Percentiles rank a stretch among this genome's conserved stretches.
Evolutionary conservation across 2,113 vertebrate genomes (phyloP).

Genomic region (Plecturocebus donacophilus): DNA sequence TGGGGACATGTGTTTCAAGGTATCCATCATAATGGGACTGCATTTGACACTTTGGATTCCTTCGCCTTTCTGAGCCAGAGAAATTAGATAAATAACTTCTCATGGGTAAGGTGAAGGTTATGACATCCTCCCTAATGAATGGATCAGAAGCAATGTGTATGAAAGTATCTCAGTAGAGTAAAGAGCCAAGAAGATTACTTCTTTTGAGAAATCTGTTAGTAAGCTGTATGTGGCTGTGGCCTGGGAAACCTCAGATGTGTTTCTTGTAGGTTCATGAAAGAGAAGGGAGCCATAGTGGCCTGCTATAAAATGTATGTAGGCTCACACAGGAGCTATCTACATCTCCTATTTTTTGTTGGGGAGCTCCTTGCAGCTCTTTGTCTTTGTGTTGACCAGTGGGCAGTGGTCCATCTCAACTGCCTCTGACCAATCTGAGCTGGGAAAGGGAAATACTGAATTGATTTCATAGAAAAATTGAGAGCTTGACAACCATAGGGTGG

Average conservation of each 20-base stretch:
- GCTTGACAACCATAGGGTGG: background rate
- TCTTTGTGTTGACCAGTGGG: background rate
- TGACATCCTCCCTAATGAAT: background rate
- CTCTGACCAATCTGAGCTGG: background rate
- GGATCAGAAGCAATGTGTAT: background rate
- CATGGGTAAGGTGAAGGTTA: background rate
- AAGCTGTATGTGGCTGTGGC: background rate
- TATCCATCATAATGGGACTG: background rate
- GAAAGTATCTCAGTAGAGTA: background rate
- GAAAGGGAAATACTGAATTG: background rate
- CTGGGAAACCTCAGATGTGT: background rate
- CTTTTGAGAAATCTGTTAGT: background rate
- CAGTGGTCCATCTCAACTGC: background rate
- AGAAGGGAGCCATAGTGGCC: background rate
- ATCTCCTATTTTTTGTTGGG: background rate
- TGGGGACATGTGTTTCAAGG: background rate
- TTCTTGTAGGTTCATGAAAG: background rate
- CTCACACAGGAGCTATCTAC: fast-evolving
- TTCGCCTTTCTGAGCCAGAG: background rate
- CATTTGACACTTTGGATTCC: background rate
- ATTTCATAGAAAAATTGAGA: conserved; percentile 2
- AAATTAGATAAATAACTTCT: background rate
- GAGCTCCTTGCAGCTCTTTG: background rate
- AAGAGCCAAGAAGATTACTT: background rate
- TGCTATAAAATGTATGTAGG: background rate